Base-by-base conservation (phyloP, 2,113 vertebrate genomes). In the Dolichotis patagonum region DNA sequence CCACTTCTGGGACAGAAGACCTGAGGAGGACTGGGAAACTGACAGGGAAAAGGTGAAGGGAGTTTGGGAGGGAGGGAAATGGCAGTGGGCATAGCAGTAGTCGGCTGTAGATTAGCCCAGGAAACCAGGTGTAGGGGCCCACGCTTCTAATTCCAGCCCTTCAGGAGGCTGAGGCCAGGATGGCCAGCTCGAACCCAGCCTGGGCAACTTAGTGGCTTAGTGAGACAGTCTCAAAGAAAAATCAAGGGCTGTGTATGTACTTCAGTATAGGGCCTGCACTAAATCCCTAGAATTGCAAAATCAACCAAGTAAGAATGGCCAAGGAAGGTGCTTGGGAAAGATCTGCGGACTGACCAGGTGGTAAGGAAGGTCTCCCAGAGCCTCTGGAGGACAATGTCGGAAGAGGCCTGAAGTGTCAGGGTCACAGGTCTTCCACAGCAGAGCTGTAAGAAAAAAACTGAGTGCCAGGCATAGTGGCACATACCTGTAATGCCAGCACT, bases 341-440 rank as follows among this genome's bases (percentile, higher is more conserved):
- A 83, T 38, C 11, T 35, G 4, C 6, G 46, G 12, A 97, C 98
- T 97, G 71, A 99, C 99, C 99, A 99, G 97, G 95, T 98, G 98
- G 52, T 98, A 89, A 6, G 99, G 99, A 43, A 99, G 98, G 32
- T 99, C 98, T 82, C 38, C 88, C 81, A 99, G 95, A n/a, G 98
- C 94, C 86, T 98, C 98, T 1, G 98, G 97, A 85, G 99, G 98
- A 82, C 99, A 98, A 63, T 98, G 98, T 85, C 97, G 98, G 97
- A 99, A 99, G 46, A 98, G 98, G 30, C 98, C 96, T 0, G 97
- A 97, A 17, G 98, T 98, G 52, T 98, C 98, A 4, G 99, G 98
- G 97, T 99, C 98, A 2, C 98, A 98, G 0, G 95, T 97, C 14
- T 98, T 98, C 99, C 99, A 99, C 92, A 99, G 98, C 69, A 99